Evolutionary conservation across 1,140 invertebrate genomes (phyloP).

Genomic region (Bombyx mandarina): DNA sequence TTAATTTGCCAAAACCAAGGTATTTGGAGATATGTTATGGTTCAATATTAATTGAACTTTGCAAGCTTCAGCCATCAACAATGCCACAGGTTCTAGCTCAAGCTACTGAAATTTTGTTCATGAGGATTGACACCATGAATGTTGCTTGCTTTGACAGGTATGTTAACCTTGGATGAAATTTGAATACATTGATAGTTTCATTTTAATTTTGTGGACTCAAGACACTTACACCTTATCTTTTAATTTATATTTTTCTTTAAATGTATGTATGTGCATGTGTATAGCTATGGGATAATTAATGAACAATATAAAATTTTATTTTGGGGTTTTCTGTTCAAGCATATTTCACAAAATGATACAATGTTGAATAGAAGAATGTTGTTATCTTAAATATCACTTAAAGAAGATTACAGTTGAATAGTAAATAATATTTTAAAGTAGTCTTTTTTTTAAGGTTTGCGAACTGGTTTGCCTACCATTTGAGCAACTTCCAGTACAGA

Average conservation of each 20-base stretch:
- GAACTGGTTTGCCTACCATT: constrained; percentile 98
- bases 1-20: constrained; percentile 89
- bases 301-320: too few relatives aligned
- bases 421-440: constrained; percentile 6
- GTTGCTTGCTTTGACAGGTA: constrained; percentile 93
- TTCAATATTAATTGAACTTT: constrained; percentile 96
- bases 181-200: too few relatives aligned
- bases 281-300: too few relatives aligned
- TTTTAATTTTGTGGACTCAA: too few relatives aligned
- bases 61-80: constrained; percentile 95
- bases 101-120: constrained; percentile 97
- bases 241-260: too few relatives aligned
- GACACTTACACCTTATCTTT: too few relatives aligned
- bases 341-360: too few relatives aligned
- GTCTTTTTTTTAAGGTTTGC: constrained; percentile 76
- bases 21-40: constrained; percentile 96
- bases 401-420: neutral
- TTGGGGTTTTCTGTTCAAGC: too few relatives aligned
- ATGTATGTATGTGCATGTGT: too few relatives aligned
- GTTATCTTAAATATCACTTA: too few relatives aligned
- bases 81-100: constrained; percentile 98
- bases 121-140: constrained; percentile 97
- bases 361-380: too few relatives aligned
- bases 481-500: constrained; percentile 99
- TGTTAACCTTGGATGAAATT: constrained; percentile 6